Conservation (phyloP, 2,113 vertebrate species). For the Mustela nigripes region DNA sequence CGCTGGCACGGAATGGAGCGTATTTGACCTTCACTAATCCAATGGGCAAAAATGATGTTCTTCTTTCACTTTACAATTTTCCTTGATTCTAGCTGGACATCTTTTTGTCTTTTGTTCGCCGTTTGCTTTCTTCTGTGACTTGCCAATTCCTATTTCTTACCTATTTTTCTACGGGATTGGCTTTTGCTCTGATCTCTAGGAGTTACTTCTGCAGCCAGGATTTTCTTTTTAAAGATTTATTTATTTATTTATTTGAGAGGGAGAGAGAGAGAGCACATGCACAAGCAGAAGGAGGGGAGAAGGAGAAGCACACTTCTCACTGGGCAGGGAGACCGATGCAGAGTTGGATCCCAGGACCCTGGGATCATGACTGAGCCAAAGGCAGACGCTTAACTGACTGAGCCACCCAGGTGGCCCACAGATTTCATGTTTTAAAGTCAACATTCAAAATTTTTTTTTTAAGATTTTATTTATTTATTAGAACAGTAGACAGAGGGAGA, state of each 20-base stretch:
- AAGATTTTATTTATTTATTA: too few relatives aligned
- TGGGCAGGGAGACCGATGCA: background rate
- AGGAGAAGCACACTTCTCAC: background rate
- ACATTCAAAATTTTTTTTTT: background rate
- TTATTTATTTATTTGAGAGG: background rate
- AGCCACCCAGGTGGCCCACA: background rate
- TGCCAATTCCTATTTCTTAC: background rate
- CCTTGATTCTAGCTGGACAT: background rate
- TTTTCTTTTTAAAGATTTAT: background rate
- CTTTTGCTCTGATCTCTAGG: background rate
- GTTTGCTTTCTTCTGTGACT: background rate
- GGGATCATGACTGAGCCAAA: background rate
- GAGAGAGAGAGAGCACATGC: too few relatives aligned
- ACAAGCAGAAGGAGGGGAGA: background rate
- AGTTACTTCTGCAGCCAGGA: background rate
- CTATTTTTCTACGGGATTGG: background rate
- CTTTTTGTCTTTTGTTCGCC: background rate
- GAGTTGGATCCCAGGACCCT: background rate
- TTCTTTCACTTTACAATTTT: background rate
- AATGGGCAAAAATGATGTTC: background rate
- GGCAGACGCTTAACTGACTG: background rate
- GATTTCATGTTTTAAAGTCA: background rate
- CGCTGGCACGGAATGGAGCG: rapidly evolving
- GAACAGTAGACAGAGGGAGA: too few relatives aligned
- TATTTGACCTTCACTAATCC: background rate